These are phyloP conservation scores for Oreohelix idahoensis DNA, from an alignment of 1,140 invertebrate genomes.

Conservation along the genomic window DNA sequence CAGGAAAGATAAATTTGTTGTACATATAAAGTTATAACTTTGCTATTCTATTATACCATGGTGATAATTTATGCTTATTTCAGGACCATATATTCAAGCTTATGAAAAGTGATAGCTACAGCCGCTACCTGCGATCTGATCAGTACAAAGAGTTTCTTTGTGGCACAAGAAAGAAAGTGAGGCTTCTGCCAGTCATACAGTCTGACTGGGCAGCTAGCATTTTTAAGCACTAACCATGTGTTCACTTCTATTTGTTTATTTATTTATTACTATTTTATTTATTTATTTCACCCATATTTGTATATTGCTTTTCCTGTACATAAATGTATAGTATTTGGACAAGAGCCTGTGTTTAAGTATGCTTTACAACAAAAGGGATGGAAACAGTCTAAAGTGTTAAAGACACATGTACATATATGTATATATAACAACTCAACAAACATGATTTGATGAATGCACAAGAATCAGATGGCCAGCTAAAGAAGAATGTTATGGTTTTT, in stretches of 20 bases:
- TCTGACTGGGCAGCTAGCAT: conserved; percentile 62
- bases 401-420: neutral
- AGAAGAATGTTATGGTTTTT: neutral
- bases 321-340: conserved; percentile 9
- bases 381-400: conserved; percentile 10
- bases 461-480: neutral
- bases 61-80: too few relatives aligned
- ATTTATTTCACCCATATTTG: neutral
- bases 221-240: conserved; percentile 47
- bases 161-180: conserved; percentile 87
- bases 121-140: conserved; percentile 96
- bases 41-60: too few relatives aligned
- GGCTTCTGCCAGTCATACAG: conserved; percentile 63
- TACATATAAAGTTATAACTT: too few relatives aligned
- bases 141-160: conserved; percentile 99
- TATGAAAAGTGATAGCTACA: conserved; percentile 99
- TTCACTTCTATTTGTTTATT: conserved; percentile 20
- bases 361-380: conserved; percentile 5
- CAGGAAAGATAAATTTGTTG: too few relatives aligned
- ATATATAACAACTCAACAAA: too few relatives aligned
- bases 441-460: neutral
- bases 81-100: conserved; percentile 98
- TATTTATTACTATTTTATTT: conserved; percentile 19
- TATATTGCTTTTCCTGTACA: conserved; percentile 5
- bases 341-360: conserved; percentile 9